Evolutionary conservation across 1,140 invertebrate genomes (phyloP), one percentile per base, ranked within the genome.

Genomic region (Platyscapa corneri): DNA sequence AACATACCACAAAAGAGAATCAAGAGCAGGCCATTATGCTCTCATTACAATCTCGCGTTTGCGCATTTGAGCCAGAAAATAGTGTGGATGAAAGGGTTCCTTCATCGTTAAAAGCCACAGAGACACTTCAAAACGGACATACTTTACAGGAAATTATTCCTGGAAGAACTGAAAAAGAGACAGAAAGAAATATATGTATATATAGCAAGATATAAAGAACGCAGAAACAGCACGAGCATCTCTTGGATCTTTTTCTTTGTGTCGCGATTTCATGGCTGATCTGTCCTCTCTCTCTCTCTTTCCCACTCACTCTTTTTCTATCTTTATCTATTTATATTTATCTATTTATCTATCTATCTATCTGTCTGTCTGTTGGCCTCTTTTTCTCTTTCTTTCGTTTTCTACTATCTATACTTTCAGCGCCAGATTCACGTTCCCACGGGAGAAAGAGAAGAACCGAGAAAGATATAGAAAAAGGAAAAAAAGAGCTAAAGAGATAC

Each of bases 101-200:
- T 85, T 86, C 87, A 85, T 86, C 49, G 5, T 46, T 20, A 72
- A 49, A 32, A 60, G 37, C 46, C 20, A 67, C 20, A 88, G 86
- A 89, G 88, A 89, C 88, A 88, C 89, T 89, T 89, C 88, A 89
- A 90, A 90, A 87, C 87, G 87, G 86, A 89, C 85, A 82, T 70
- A 87, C 88, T 87, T 87, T 87, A 86, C 88, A 89, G 89, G 87
- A 89, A 90, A 88, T 89, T 89, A 87, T 92, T 90, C 90, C 88
- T 88, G 88, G 89, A 90, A 92, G 87, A 86, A 86, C 86, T 87
- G 75, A 64, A 74, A 82, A n/a, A 70, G 18, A 49, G 78, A 30
- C 34, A 34, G 76, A 79, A 39, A 60, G 42, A 72, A 20, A 30
- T 12, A 72, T 23, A 82, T 46, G 42, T 14, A 70, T 37, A 76